phyloP scores from a whole-genome alignment of 2,113 vertebrate genomes.

The Salvelinus sp. region DNA sequence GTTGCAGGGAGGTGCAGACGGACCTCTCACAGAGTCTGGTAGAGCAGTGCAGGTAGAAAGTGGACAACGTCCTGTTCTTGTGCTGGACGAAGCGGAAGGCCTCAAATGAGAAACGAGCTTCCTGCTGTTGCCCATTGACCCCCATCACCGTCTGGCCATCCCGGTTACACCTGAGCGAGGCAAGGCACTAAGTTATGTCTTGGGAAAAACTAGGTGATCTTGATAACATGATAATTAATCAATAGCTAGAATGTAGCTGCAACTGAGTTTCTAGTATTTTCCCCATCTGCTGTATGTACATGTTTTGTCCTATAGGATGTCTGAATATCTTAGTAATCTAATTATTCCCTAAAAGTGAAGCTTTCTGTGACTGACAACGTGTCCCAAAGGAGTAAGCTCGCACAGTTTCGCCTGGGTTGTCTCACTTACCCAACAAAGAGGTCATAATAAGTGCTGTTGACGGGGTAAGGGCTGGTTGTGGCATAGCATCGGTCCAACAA shows the following conservation, averaged over 20 bases:
- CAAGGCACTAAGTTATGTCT: neutral
- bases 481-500: constrained; percentile 74
- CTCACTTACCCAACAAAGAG: constrained; percentile 76
- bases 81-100: constrained; percentile 68
- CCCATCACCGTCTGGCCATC: constrained; percentile 65
- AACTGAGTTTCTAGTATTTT: no score
- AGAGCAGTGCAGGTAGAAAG: constrained; percentile 69
- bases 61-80: constrained; percentile 42
- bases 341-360: neutral
- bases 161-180: constrained; percentile 57
- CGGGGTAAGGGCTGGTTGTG: constrained; percentile 54
- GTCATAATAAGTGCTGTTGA: constrained; percentile 54
- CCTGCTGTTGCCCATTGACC: constrained; percentile 58
- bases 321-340: no score
- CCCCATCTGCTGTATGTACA: no score
- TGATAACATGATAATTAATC: neutral
- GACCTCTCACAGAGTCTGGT: constrained; percentile 64
- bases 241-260: neutral
- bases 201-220: no score
- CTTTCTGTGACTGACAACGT: neutral
- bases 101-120: constrained; percentile 71
- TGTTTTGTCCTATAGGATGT: no score
- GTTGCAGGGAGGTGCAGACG: constrained; percentile 48
- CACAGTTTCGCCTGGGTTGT: neutral
- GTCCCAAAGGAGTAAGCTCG: neutral